Evolutionary conservation across 2,797 vertebrate genomes (phyloP).

Genomic region (Poeciliopsis infans): DNA sequence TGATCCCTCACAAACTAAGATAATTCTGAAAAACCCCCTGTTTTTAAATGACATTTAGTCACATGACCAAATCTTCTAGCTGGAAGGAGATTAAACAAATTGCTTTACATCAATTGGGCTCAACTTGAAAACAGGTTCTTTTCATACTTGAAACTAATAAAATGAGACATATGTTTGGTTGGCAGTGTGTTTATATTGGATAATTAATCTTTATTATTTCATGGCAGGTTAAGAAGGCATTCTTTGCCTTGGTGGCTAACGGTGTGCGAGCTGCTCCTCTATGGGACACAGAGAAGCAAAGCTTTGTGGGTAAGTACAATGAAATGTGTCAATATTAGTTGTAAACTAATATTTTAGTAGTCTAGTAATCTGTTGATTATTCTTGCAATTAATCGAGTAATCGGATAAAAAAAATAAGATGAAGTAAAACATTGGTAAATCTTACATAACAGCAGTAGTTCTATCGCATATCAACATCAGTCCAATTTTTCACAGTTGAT

Average conservation of each 20-base stretch:
- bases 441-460: too few relatives aligned
- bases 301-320: constrained; percentile 93
- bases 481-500: too few relatives aligned
- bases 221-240: constrained; percentile 95
- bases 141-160: not conserved
- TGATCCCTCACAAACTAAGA: not conserved
- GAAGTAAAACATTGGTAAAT: too few relatives aligned
- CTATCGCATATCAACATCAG: too few relatives aligned
- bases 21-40: not conserved
- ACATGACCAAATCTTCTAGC: not conserved
- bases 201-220: not conserved
- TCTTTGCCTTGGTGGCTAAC: constrained; percentile 97
- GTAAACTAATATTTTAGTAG: too few relatives aligned
- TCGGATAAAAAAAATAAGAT: too few relatives aligned
- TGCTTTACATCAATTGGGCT: not conserved
- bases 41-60: not conserved
- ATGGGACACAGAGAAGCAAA: constrained; percentile 98
- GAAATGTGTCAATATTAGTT: not conserved
- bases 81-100: not conserved
- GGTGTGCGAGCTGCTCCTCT: constrained; percentile 96
- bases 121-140: not conserved
- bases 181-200: too few relatives aligned
- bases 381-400: too few relatives aligned
- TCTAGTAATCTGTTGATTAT: too few relatives aligned
- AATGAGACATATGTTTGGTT: not conserved